phyloP scores from a whole-genome alignment of 2,797 vertebrate species.

The Siniperca obscura region DNA sequence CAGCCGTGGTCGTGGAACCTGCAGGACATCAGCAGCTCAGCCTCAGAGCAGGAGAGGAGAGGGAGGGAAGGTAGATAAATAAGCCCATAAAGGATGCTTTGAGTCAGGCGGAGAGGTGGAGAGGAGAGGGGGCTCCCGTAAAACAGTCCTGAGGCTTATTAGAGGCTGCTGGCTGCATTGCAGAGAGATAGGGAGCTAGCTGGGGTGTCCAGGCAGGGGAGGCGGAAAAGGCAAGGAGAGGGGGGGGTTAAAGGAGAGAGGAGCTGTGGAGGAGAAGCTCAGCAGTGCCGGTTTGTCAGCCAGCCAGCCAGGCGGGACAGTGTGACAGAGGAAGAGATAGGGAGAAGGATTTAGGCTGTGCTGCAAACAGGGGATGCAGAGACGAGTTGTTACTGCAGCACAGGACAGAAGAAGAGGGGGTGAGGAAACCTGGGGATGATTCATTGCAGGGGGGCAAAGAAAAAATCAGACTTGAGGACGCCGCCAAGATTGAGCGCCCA shows the following conservation, averaged over 20 bases:
- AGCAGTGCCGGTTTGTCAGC: conserved; percentile 44
- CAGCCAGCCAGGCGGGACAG: conserved; percentile 36
- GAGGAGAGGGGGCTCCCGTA: conserved; percentile 67
- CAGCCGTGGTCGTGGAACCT: conserved; percentile 56
- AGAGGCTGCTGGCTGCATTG: conserved; percentile 83
- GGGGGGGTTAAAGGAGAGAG: conserved; percentile 38
- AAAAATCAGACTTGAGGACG: conserved; percentile 7
- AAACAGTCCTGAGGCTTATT: conserved; percentile 79
- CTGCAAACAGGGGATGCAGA: conserved; percentile 57
- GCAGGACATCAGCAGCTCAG: conserved; percentile 76
- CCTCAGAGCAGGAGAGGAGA: conserved; percentile 34
- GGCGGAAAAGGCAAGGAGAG: conserved; percentile 15
- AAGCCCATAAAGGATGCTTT: conserved; percentile 86
- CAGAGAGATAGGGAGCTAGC: conserved; percentile 72
- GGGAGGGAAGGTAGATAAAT: conserved; percentile 79
- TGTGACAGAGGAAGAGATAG: conserved; percentile 42
- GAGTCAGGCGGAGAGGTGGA: conserved; percentile 72
- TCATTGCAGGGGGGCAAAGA: conserved; percentile 20
- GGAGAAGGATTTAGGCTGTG: conserved; percentile 47
- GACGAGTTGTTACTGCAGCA: conserved; percentile 67
- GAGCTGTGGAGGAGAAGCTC: conserved; percentile 50
- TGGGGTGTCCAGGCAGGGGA: conserved; percentile 46
- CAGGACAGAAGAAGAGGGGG: conserved; percentile 23
- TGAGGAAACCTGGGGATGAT: neutral
- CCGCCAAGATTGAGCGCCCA: neutral